Base-by-base conservation (phyloP, 1,140 invertebrate species). In the Drosophila chauvacae region DNA sequence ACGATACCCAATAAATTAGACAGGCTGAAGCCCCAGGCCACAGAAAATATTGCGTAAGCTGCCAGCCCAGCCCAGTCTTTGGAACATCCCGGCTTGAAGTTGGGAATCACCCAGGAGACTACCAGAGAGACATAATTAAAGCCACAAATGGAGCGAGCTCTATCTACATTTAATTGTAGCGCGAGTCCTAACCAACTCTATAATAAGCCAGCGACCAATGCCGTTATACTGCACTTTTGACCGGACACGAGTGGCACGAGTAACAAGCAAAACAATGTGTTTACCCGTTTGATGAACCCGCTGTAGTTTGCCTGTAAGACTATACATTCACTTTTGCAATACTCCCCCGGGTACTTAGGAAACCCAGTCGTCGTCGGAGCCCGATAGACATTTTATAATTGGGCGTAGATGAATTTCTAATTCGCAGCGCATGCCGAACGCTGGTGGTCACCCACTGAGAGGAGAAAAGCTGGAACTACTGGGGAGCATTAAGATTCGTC, bases 311-410 rank as follows among this genome's bases (percentile, higher is more conserved):
- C 13, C 20, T 23, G 51, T 57, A 30, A 53, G 51, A 13, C 45
- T 53, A 47, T 53, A 78, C 71, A 70, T 82, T 82, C 73, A 77
- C 80, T 82, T 81, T 77, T 61, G 39, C 51, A 18, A 44, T 58
- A 33, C 33, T n/a, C n/a, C 61, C 51, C 35, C 33, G 53, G 20
- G n/a, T 30, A 41, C n/a, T 28, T 16, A 20, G 28, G n/a, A 28
- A 53, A 44, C 14, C 4, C 2, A 41, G 41, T 20, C 39, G 23
- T 28, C 9, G 35, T 28, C 18, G 23, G 14, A 14, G 45, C 20
- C 42, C 1, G 44, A 56, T 56, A 23, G 62, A 37, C 55, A 61
- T 33, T 63, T 70, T 59, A 61, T 66, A 69, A 68, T 72, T 80
- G 76, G 48, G 51, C 65, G 62, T 64, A 72, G 58, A 80, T 77